A percentile compares a stretch with the other conserved stretches of the same genome.
phyloP scores from a whole-genome alignment of 2,888 invertebrate species.

The Pseudanteris insignis region DNA sequence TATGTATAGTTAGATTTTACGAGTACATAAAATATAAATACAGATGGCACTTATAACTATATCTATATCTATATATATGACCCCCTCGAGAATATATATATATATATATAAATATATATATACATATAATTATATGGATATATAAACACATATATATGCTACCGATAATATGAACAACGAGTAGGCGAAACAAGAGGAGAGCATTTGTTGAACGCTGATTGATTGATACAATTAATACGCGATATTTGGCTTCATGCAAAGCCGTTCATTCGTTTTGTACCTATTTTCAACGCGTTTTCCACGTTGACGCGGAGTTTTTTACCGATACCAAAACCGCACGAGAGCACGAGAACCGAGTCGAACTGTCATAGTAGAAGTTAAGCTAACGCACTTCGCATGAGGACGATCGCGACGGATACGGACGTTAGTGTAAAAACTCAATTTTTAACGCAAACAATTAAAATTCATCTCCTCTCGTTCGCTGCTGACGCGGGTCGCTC shows the following conservation, averaged over 20 bases:
- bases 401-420: no score
- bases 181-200: constrained; percentile 46
- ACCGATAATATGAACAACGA: constrained; percentile 49
- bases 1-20: constrained; percentile 65
- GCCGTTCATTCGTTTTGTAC: constrained; percentile 29
- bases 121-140: constrained; percentile 48
- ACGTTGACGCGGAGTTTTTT: constrained; percentile 29
- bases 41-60: constrained; percentile 49
- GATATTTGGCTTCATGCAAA: no score
- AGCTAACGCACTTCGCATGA: no score
- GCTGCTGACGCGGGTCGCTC: no score
- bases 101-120: constrained; percentile 39
- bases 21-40: constrained; percentile 48
- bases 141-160: constrained; percentile 47
- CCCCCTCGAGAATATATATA: no score
- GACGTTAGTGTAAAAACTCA: no score
- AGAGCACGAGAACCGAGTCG: no score
- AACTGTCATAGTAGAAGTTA: no score
- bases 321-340: no score
- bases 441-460: no score
- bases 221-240: no score
- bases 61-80: constrained; percentile 46
- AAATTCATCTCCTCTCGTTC: no score
- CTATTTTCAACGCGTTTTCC: constrained; percentile 21
- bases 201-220: constrained; percentile 24